A percentile compares a stretch with the other conserved stretches of the same genome.
Conservation (phyloP, 2,888 invertebrate species). For the Drosophila multiciliata region DNA sequence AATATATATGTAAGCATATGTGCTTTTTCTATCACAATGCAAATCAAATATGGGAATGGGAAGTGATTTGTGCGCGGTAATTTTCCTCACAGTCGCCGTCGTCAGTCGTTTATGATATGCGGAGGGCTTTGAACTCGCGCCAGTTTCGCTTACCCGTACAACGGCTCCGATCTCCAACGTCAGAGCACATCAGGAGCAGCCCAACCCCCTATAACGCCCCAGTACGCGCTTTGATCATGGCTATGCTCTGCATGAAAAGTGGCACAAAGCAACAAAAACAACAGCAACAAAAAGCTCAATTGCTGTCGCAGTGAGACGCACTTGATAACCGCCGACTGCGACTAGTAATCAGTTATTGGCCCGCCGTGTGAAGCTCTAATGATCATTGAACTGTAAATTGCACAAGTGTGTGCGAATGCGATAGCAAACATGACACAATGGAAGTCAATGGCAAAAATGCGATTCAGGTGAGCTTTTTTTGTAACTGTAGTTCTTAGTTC, state of each 20-base stretch:
- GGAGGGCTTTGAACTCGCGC: slow-evolving; percentile 62
- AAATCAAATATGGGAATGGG: slow-evolving; percentile 46
- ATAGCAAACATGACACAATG: slow-evolving; percentile 1
- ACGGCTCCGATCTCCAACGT: slow-evolving; percentile 20
- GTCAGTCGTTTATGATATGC: slow-evolving; percentile 15
- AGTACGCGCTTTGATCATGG: not conserved
- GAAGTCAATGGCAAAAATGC: slow-evolving; percentile 4
- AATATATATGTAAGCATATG: not conserved
- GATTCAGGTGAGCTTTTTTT: slow-evolving; percentile 10
- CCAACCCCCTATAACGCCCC: not conserved
- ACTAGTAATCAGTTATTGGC: slow-evolving; percentile 67
- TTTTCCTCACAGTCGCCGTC: slow-evolving; percentile 27
- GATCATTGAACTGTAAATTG: slow-evolving; percentile 72
- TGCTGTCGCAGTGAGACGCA: slow-evolving; percentile 4
- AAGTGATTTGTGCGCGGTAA: slow-evolving; percentile 47
- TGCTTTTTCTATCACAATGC: slow-evolving; percentile 18
- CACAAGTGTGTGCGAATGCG: slow-evolving; percentile 45
- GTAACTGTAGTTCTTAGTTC: not conserved
- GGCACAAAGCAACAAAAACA: slow-evolving; percentile 37
- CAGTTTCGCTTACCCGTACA: slow-evolving; percentile 44
- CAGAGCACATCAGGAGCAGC: not conserved
- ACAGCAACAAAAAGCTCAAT: slow-evolving; percentile 6
- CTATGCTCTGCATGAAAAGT: slow-evolving; percentile 37
- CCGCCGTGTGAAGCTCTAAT: slow-evolving; percentile 50
- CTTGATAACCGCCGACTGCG: slow-evolving; percentile 44